phyloP scores from a whole-genome alignment of 2,888 invertebrate species.

The Thecocarcelia acutangulata region DNA sequence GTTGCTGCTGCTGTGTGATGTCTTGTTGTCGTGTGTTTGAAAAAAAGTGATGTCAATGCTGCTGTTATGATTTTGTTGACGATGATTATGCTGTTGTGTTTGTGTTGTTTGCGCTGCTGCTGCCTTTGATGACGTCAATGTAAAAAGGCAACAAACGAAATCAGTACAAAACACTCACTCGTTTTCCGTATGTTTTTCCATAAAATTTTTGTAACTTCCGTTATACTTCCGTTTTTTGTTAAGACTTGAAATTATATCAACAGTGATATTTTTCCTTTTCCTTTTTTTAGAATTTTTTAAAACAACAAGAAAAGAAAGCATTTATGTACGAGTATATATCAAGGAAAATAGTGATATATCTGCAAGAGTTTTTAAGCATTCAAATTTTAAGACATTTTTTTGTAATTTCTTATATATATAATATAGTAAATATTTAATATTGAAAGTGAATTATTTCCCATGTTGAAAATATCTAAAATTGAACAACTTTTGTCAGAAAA shows the following conservation, averaged over 20 bases:
- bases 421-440: too few relatives aligned
- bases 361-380: too few relatives aligned
- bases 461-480: too few relatives aligned
- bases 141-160: too few relatives aligned
- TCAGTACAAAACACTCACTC: background rate
- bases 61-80: constrained; percentile 35
- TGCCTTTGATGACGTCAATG: constrained; percentile 43
- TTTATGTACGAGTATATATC: background rate
- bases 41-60: constrained; percentile 45
- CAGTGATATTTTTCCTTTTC: constrained; percentile 61
- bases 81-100: background rate
- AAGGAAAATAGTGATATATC: too few relatives aligned
- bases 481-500: too few relatives aligned
- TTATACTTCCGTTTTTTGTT: constrained; percentile 58
- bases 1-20: background rate
- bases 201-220: constrained; percentile 53
- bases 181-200: background rate
- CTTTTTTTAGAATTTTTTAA: constrained; percentile 1
- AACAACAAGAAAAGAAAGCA: background rate
- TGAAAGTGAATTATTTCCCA: too few relatives aligned
- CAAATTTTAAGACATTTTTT: too few relatives aligned
- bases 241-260: constrained; percentile 52
- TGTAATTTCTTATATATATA: too few relatives aligned
- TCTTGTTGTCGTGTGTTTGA: constrained; percentile 26
- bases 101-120: constrained; percentile 1